Base-by-base conservation (phyloP, 2,113 vertebrate genomes). In the Otis tarda region DNA sequence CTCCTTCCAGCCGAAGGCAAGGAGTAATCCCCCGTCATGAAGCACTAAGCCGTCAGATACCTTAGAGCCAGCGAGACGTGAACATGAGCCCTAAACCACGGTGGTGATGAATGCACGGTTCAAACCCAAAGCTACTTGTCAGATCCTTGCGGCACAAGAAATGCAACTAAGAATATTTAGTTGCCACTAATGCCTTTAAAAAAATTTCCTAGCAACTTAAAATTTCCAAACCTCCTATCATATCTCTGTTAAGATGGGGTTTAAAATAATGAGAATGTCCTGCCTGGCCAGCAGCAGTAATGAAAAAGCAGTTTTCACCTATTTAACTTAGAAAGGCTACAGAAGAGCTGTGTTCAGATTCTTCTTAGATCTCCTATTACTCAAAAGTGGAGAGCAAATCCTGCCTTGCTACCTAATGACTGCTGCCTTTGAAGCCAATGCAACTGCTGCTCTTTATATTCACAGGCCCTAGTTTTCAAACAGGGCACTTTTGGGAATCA, bases 401-500 rank as follows among this genome's bases (percentile, higher is more conserved):
- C 64, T 90, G 33, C 56, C 85, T 78, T 94, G 57, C n/a, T 89
- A 68, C 56, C 33, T 52, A 83, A 50, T 56, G 74, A 55, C 59
- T 89, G 31, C 50, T 90, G 52, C 23, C 63, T 92, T 88, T 86
- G 89, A 94, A 86, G 39, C 37, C 61, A 63, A 33, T 61, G 65
- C 39, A 83, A 80, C 74, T 69, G 64, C 12, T 77, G 70, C 77
- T 80, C 80, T 69, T 90, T 92, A 84, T 83, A 92, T 86, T 89
- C 87, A 87, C 24, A 80, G 49, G 20, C 53, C 67, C 68, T 73
- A 93, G 79, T 79, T 95, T 96, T 81, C 83, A 91, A 93, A 68
- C 41, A 67, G 31, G 87, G 16, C 7, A 9, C 81, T 92, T 94
- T 82, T 22, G 90, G 85, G 90, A 94, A 50, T 89, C 86, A 84